A percentile compares a stretch with the other conserved stretches of the same genome.
Evolutionary conservation across 2,888 invertebrate genomes (phyloP).

Genomic region (Itoplectis maculator): DNA sequence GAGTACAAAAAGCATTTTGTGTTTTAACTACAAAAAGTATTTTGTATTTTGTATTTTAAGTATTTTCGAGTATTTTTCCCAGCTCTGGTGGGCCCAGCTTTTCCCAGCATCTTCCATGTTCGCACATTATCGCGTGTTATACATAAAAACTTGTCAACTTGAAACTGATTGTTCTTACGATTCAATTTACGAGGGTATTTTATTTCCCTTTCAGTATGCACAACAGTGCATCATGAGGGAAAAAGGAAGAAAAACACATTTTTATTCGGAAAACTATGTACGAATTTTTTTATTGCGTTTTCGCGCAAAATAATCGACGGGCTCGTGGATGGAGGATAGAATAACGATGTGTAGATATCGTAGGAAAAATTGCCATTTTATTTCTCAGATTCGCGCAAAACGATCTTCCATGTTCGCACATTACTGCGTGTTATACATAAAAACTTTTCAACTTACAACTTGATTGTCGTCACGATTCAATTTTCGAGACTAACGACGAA

Average conservation of each 20-base stretch:
- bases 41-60: too few species aligned
- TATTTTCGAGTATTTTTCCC: too few species aligned
- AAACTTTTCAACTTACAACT: constrained; percentile 11
- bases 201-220: not conserved
- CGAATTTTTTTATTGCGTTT: too few species aligned
- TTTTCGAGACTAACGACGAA: constrained; percentile 42
- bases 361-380: constrained; percentile 17
- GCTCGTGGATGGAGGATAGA: not conserved
- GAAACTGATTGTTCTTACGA: not conserved
- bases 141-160: constrained; percentile 3
- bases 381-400: constrained; percentile 1
- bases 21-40: too few species aligned
- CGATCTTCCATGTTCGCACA: constrained; percentile 14
- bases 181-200: constrained; percentile 9
- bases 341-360: not conserved
- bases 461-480: not conserved
- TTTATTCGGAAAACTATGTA: too few species aligned
- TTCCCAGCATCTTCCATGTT: constrained; percentile 11
- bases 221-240: not conserved
- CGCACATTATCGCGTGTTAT: not conserved
- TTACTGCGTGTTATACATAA: not conserved
- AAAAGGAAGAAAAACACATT: too few species aligned
- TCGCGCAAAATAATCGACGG: not conserved
- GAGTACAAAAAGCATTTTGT: too few species aligned
- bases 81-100: too few species aligned